Percentiles rank a stretch among this genome's conserved stretches.
Conservation (phyloP, 2,797 vertebrate species). For the Rhinoraja longicauda region DNA sequence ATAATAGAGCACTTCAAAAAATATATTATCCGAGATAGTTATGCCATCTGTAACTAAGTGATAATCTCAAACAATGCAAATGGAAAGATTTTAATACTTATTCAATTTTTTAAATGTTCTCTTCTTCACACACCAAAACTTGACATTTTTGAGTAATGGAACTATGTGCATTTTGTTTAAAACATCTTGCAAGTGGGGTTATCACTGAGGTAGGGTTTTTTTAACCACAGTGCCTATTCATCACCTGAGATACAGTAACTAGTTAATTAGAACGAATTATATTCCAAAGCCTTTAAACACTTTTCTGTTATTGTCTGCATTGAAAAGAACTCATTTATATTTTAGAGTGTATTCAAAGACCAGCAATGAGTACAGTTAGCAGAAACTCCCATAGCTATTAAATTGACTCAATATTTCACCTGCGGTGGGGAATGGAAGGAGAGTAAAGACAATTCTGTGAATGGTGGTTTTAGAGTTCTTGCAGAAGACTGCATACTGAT, state of each 20-base stretch:
- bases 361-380: not conserved
- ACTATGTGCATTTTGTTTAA: not conserved
- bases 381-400: not conserved
- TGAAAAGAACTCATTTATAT: not conserved
- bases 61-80: not conserved
- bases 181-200: no score
- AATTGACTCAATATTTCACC: no score
- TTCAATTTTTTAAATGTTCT: no score
- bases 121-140: no score
- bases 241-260: not conserved
- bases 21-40: no score
- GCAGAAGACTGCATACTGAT: not conserved
- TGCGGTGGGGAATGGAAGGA: not conserved
- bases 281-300: not conserved
- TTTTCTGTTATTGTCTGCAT: not conserved
- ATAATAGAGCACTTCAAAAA: no score
- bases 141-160: not conserved
- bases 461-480: not conserved
- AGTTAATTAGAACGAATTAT: not conserved
- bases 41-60: no score
- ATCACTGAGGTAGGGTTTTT: no score
- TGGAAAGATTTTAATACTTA: not conserved
- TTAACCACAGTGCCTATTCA: no score
- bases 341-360: not conserved
- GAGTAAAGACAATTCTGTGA: not conserved